Evolutionary conservation across 1,140 invertebrate species (phyloP).

Genomic region (Ptiloglossa arizonensis): DNA sequence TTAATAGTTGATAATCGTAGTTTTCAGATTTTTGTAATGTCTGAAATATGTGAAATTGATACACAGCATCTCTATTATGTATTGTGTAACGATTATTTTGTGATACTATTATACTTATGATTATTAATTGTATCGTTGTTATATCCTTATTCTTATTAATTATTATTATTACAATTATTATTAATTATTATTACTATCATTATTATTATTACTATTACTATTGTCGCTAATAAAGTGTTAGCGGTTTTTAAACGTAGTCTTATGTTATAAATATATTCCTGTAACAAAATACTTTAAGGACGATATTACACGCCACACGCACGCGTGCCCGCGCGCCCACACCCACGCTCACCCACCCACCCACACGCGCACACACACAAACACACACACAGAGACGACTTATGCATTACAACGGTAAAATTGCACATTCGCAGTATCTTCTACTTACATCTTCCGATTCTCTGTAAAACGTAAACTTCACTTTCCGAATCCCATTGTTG

Average conservation of each 20-base stretch:
- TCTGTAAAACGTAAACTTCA: slow-evolving; percentile 46
- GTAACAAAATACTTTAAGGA: slow-evolving; percentile 68
- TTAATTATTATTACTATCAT: slow-evolving; percentile 36
- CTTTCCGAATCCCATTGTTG: slow-evolving; percentile 23
- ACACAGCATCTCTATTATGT: slow-evolving; percentile 56
- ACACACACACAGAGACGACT: not conserved
- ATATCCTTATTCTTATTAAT: slow-evolving; percentile 58
- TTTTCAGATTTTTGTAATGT: slow-evolving; percentile 49
- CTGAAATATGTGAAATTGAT: slow-evolving; percentile 54
- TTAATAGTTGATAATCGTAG: slow-evolving; percentile 59
- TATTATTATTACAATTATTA: slow-evolving; percentile 53
- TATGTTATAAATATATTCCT: slow-evolving; percentile 67
- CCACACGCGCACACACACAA: too few species aligned
- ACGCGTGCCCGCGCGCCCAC: too few species aligned
- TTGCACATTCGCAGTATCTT: slow-evolving; percentile 53
- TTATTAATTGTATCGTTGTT: slow-evolving; percentile 62
- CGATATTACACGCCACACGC: slow-evolving; percentile 51
- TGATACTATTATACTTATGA: slow-evolving; percentile 74
- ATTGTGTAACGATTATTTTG: slow-evolving; percentile 74
- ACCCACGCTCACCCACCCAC: not conserved
- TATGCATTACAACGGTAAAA: slow-evolving; percentile 27
- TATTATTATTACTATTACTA: slow-evolving; percentile 46
- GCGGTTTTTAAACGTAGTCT: slow-evolving; percentile 56
- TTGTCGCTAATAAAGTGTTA: slow-evolving; percentile 57
- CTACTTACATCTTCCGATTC: slow-evolving; percentile 52